Evolutionary conservation across 2,888 invertebrate species (phyloP).

Genomic region (Drosophila tripunctata): DNA sequence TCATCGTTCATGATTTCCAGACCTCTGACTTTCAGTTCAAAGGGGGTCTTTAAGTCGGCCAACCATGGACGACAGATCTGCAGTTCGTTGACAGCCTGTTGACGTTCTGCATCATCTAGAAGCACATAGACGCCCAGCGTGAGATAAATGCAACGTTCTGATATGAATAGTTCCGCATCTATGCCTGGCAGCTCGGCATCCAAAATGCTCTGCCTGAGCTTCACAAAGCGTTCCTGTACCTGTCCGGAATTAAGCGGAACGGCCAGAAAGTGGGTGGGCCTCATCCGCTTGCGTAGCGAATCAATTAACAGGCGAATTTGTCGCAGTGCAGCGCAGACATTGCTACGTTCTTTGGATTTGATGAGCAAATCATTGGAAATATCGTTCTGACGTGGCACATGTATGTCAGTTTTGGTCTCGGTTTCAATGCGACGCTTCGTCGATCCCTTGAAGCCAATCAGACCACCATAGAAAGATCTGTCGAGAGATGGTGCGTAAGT

Average conservation of each 20-base stretch:
- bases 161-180: slow-evolving; percentile 90
- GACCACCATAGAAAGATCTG: slow-evolving; percentile 85
- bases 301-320: slow-evolving; percentile 89
- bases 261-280: slow-evolving; percentile 93
- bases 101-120: slow-evolving; percentile 90
- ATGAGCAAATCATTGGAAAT: slow-evolving; percentile 87
- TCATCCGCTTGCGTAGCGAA: slow-evolving; percentile 89
- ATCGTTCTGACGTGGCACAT: slow-evolving; percentile 87
- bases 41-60: slow-evolving; percentile 84
- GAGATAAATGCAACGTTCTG: slow-evolving; percentile 90
- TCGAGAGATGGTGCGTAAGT: background rate
- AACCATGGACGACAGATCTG: slow-evolving; percentile 86
- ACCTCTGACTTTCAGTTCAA: slow-evolving; percentile 88
- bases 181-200: slow-evolving; percentile 86
- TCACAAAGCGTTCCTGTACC: slow-evolving; percentile 87
- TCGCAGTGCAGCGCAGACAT: slow-evolving; percentile 89
- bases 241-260: slow-evolving; percentile 88
- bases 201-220: slow-evolving; percentile 86
- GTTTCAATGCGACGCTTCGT: slow-evolving; percentile 89
- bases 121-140: slow-evolving; percentile 92
- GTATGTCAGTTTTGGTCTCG: slow-evolving; percentile 91
- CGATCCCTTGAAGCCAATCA: slow-evolving; percentile 92
- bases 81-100: slow-evolving; percentile 87
- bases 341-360: slow-evolving; percentile 85
- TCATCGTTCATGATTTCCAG: slow-evolving; percentile 97